Conservation (phyloP, 2,113 vertebrate genomes). For the Turnix velox region DNA sequence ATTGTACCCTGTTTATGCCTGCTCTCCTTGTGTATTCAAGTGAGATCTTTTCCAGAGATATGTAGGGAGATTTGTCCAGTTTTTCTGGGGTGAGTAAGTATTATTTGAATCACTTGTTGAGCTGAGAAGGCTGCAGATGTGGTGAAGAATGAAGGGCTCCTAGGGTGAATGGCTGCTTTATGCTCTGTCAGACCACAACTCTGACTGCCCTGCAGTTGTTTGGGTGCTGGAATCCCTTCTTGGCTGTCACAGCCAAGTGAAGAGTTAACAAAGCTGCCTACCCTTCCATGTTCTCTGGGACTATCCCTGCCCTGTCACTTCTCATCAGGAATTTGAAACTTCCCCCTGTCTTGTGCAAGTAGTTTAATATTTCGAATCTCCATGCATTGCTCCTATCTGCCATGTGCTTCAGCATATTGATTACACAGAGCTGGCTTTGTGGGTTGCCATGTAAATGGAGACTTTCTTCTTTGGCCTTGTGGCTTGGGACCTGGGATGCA, state of each 20-base stretch:
- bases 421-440: slow-evolving; percentile 46
- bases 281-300: accelerated
- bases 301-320: neutral
- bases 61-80: neutral
- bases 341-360: neutral
- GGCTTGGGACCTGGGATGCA: neutral
- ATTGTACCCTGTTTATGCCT: neutral
- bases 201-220: neutral
- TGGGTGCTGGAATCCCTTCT: neutral
- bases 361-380: slow-evolving; percentile 73
- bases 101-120: neutral
- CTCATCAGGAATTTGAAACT: slow-evolving; percentile 69
- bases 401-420: slow-evolving; percentile 53
- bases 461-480: slow-evolving; percentile 10
- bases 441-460: slow-evolving; percentile 30
- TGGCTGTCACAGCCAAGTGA: neutral
- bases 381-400: slow-evolving; percentile 49
- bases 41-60: neutral
- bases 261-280: neutral
- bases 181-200: neutral
- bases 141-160: neutral
- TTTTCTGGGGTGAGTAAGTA: neutral
- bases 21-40: neutral
- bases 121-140: neutral
- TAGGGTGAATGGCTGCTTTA: slow-evolving; percentile 15